Evolutionary conservation across 1,140 invertebrate genomes (phyloP).

Genomic region (Tribolium madens): DNA sequence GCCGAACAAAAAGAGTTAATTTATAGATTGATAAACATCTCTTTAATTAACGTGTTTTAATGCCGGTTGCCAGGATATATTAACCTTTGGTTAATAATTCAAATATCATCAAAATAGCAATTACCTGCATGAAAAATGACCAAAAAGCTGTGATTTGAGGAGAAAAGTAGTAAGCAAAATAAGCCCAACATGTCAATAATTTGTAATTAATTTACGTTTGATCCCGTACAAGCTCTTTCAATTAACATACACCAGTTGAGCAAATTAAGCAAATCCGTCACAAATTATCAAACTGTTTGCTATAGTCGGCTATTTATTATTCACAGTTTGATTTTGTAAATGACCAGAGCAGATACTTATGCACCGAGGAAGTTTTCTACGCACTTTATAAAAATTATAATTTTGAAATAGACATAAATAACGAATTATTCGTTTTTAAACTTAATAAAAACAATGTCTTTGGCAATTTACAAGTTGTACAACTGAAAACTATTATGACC

Average conservation of each 20-base stretch:
- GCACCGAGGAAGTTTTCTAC: too few species aligned
- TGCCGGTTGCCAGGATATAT: not conserved
- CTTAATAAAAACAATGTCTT: too few species aligned
- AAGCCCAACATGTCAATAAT: not conserved
- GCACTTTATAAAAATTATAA: too few species aligned
- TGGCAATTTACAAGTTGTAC: too few species aligned
- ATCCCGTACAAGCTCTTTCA: not conserved
- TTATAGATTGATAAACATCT: slow-evolving; percentile 11
- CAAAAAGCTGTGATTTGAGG: not conserved
- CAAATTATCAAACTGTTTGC: not conserved
- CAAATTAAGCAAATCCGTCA: not conserved
- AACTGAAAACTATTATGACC: too few species aligned
- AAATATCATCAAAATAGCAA: not conserved
- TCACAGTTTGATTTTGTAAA: not conserved
- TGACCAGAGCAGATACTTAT: not conserved
- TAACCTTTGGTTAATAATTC: not conserved
- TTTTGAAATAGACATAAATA: too few species aligned
- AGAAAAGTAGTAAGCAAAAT: not conserved
- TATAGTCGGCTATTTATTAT: not conserved
- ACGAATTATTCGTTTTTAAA: too few species aligned
- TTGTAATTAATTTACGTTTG: not conserved
- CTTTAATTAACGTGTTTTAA: not conserved
- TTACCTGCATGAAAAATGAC: not conserved
- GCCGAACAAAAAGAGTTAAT: slow-evolving; percentile 16
- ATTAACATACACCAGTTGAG: not conserved